Evolutionary conservation across 2,113 vertebrate genomes (phyloP).

Genomic region (Pygoscelis adeliae): DNA sequence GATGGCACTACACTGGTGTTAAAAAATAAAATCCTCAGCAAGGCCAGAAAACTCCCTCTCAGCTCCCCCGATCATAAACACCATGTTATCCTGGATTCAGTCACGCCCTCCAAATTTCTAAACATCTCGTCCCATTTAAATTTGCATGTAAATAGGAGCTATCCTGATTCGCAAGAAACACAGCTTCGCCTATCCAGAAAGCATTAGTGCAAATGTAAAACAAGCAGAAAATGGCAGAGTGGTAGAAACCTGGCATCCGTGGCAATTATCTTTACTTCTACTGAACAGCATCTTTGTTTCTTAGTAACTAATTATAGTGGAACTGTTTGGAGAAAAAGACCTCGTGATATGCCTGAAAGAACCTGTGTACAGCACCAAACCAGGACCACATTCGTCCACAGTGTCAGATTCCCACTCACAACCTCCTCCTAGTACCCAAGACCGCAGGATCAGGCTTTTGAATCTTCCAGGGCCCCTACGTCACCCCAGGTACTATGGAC

Average conservation of each 20-base stretch:
- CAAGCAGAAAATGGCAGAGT: background rate
- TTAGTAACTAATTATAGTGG: slow-evolving; percentile 8
- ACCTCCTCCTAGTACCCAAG: background rate
- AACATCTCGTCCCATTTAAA: background rate
- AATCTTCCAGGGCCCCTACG: background rate
- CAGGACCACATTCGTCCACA: background rate
- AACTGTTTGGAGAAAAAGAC: background rate
- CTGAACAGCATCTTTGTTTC: background rate
- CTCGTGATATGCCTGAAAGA: background rate
- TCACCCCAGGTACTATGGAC: background rate
- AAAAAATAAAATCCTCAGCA: background rate
- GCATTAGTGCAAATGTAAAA: background rate
- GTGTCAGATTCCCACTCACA: background rate
- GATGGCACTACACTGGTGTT: background rate
- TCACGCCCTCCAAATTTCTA: background rate
- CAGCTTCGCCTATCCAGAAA: background rate
- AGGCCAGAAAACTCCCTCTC: background rate
- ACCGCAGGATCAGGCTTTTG: background rate
- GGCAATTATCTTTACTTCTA: slow-evolving; percentile 5
- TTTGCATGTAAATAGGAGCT: slow-evolving; percentile 25
- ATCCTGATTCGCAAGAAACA: background rate
- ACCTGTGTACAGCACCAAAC: rapidly evolving
- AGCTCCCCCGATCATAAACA: background rate
- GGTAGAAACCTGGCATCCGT: background rate
- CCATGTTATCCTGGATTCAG: background rate